Base-by-base conservation (phyloP, 2,888 invertebrate species). In the Orthonevra nobilis region DNA sequence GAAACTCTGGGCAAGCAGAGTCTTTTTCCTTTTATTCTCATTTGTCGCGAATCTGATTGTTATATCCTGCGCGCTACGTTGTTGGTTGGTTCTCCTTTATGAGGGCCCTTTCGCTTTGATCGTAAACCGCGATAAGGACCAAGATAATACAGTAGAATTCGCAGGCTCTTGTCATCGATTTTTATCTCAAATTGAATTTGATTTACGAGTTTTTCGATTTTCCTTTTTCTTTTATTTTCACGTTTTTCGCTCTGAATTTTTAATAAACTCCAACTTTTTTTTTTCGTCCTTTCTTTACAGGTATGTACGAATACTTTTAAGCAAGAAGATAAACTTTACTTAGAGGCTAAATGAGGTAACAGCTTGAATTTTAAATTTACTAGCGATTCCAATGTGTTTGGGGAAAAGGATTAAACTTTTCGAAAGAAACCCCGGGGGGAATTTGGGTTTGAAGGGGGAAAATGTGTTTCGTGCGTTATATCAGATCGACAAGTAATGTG, bases 181-280 rank as follows among this genome's bases (percentile, higher is more conserved):
- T 32, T 26, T 52, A 56, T 77, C 63, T 70, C 38, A 64, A 64
- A 58, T 70, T 77, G 63, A 70, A 70, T 77, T 77, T 60, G 50
- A 60, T 60, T 66, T 66, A 44, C 28, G 68, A n/a, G 30, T 36
- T 56, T 14, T 38, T 38, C 12, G 30, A 1, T 54, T 38, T 10
- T 40, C 20, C 34, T 23, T 23, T 10, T 48, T 50, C 38, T 36
- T n/a, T 30, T 68, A 48, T 66, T 28, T 30, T 20, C 17, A n/a
- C 26, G n/a, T 54, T 40, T 68, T 32, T 3, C 26, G 2, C 2
- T 7, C 15, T 30, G 36, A 32, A 63, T 17, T 6, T 42, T 15
- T 54, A 40, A 40, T 6, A n/a, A 68, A 23, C 38, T 20, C 17
- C 17, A 42, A 1, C 30, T 48, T 42, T 52, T 10, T 56, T 34